Percentiles rank a stretch among this genome's conserved stretches.
Evolutionary conservation across 2,113 vertebrate species (phyloP).

Genomic region (Petrocephalus microphthalmus): DNA sequence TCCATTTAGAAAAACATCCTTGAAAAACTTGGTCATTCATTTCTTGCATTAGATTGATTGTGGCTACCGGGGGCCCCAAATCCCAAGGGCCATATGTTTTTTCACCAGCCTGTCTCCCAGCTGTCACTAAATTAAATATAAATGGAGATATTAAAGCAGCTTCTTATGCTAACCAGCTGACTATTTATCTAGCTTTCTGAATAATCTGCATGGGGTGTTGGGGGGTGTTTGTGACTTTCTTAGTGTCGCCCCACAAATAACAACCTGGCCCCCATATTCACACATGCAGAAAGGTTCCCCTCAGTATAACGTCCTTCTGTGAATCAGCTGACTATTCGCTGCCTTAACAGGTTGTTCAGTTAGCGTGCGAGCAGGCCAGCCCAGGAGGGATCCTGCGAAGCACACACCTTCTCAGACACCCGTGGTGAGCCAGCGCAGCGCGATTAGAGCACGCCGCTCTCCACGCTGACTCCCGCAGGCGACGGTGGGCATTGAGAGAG

Average conservation of each 20-base stretch:
- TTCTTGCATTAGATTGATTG: background rate
- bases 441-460: background rate
- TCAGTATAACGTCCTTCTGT: background rate
- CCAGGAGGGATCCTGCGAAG: background rate
- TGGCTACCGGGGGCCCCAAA: background rate
- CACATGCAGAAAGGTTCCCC: background rate
- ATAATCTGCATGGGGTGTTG: background rate
- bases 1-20: background rate
- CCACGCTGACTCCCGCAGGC: background rate
- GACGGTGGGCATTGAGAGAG: background rate
- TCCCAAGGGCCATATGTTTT: background rate
- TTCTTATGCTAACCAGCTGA: background rate
- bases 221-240: background rate
- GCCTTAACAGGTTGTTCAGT: background rate
- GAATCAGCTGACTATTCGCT: background rate
- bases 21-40: background rate
- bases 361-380: background rate
- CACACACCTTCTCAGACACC: background rate
- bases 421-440: background rate
- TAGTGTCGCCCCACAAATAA: background rate
- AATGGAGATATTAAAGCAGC: background rate
- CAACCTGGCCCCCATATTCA: background rate
- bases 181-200: background rate
- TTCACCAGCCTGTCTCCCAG: background rate
- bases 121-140: background rate